A percentile compares a stretch with the other conserved stretches of the same genome.
Conservation (phyloP, 2,113 vertebrate genomes). For the Lota lota region DNA sequence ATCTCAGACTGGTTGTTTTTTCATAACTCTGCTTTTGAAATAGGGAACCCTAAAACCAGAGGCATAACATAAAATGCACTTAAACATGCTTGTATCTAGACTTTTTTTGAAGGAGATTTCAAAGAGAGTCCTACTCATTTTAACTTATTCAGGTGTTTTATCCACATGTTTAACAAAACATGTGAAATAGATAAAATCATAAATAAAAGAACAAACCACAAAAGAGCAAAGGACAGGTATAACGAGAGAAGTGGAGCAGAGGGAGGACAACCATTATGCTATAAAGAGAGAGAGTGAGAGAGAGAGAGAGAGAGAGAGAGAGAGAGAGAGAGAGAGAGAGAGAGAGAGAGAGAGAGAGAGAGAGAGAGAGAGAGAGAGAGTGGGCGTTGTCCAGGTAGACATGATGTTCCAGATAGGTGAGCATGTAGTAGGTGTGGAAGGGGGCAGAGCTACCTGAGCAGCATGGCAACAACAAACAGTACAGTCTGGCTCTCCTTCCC, state of each 20-base stretch:
- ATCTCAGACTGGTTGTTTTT: too few relatives aligned
- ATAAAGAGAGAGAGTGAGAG: conserved; percentile 15
- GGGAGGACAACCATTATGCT: background rate
- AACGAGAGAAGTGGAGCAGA: background rate
- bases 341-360: conserved; percentile 5
- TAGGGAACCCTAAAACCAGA: too few relatives aligned
- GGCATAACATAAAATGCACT: too few relatives aligned
- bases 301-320: conserved; percentile 13
- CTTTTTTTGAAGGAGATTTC: too few relatives aligned
- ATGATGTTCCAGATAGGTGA: conserved; percentile 45
- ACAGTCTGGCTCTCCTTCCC: background rate
- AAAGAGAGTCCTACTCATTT: too few relatives aligned
- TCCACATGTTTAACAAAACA: too few relatives aligned
- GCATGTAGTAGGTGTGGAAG: conserved; percentile 28
- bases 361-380: conserved; percentile 6
- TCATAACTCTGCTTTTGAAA: too few relatives aligned
- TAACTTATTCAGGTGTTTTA: too few relatives aligned
- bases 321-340: background rate
- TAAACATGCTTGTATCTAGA: too few relatives aligned
- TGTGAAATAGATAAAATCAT: too few relatives aligned
- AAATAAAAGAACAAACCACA: too few relatives aligned
- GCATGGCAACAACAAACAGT: conserved; percentile 49
- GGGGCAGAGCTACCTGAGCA: conserved; percentile 33
- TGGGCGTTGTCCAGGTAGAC: conserved; percentile 44
- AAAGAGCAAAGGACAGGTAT: background rate